These are phyloP conservation scores for Griposia aprilina DNA, from an alignment of 2,888 invertebrate genomes.

Conservation along the genomic window DNA sequence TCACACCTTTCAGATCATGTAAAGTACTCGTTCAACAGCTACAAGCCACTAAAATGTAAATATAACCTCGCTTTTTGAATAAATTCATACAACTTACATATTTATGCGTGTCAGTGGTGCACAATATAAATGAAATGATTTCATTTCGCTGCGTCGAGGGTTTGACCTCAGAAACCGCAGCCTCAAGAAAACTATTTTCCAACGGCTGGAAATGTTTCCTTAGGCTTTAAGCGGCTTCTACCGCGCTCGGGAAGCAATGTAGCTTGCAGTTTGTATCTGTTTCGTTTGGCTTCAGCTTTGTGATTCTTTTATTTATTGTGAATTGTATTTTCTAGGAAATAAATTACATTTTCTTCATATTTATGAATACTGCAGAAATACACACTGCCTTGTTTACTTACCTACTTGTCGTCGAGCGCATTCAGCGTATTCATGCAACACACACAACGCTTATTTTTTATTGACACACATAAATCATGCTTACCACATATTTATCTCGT, in stretches of 20 bases:
- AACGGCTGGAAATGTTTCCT: constrained; percentile 46
- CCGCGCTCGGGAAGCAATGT: constrained; percentile 41
- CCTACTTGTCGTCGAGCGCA: neutral
- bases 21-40: constrained; percentile 28
- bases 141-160: constrained; percentile 48
- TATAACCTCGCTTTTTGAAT: constrained; percentile 48
- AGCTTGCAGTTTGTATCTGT: constrained; percentile 52
- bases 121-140: constrained; percentile 56
- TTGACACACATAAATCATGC: constrained; percentile 71
- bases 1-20: constrained; percentile 35
- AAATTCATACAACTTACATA: constrained; percentile 40
- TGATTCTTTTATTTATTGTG: constrained; percentile 26
- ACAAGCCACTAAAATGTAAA: constrained; percentile 57
- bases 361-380: neutral
- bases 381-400: constrained; percentile 4
- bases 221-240: constrained; percentile 61
- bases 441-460: constrained; percentile 57
- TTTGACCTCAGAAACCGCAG: constrained; percentile 42
- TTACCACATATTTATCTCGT: constrained; percentile 71
- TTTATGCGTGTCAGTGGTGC: constrained; percentile 46
- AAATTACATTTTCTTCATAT: constrained; percentile 29
- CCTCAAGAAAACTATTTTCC: constrained; percentile 59
- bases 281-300: constrained; percentile 44
- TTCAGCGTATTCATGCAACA: constrained; percentile 26
- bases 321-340: constrained; percentile 36